Conservation (phyloP, 2,113 vertebrate species). For the Myiozetetes cayanensis region DNA sequence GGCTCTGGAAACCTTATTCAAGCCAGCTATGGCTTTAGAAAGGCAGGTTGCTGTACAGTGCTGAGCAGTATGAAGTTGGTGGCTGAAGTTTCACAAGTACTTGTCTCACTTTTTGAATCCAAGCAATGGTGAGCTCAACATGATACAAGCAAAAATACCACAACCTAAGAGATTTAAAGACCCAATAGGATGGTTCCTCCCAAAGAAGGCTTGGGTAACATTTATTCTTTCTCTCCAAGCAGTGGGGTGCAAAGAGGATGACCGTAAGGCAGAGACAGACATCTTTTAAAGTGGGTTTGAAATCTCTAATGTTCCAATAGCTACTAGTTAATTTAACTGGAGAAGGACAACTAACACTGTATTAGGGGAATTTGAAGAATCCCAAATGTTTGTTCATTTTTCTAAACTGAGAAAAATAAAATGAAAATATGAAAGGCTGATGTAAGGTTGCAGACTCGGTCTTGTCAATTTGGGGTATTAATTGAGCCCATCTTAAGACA, state of each 20-base stretch:
- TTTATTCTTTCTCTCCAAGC: neutral
- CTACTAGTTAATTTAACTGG: neutral
- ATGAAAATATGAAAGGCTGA: neutral
- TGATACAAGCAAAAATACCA: neutral
- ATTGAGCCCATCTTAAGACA: neutral
- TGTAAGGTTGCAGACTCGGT: neutral
- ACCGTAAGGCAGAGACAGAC: neutral
- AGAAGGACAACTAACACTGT: neutral
- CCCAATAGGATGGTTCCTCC: neutral
- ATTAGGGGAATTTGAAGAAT: neutral
- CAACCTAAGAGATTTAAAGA: neutral
- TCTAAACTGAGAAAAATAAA: neutral
- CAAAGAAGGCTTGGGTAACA: neutral
- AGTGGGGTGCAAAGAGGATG: neutral
- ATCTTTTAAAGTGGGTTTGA: neutral
- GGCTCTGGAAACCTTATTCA: neutral
- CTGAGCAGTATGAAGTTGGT: neutral
- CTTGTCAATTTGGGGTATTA: neutral
- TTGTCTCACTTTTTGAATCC: neutral
- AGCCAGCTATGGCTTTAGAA: neutral
- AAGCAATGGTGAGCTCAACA: neutral
- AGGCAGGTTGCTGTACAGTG: neutral
- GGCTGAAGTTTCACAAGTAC: neutral
- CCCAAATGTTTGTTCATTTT: neutral
- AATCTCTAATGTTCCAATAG: neutral